These are phyloP conservation scores for Epinephelus moara DNA, from an alignment of 2,113 vertebrate species.

Conservation along the genomic window DNA sequence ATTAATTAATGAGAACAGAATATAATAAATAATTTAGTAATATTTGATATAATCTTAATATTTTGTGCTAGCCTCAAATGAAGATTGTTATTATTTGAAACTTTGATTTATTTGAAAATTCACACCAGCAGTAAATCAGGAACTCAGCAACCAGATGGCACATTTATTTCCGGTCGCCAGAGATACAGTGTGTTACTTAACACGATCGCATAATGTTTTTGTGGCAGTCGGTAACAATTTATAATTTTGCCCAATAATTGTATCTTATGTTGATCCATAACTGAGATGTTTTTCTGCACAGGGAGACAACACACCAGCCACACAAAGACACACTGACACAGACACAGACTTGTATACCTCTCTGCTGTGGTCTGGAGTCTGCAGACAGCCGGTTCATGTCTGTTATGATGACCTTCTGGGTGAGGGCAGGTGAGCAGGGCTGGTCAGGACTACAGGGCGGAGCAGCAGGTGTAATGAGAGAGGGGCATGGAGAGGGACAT, in stretches of 20 bases:
- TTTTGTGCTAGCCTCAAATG: too few relatives aligned
- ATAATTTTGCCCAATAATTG: background rate
- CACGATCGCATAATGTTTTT: background rate
- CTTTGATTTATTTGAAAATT: background rate
- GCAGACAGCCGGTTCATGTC: constrained; percentile 90
- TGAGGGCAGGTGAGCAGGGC: constrained; percentile 67
- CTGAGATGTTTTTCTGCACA: background rate
- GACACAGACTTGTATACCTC: constrained; percentile 80
- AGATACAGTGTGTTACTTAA: background rate
- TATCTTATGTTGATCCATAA: background rate
- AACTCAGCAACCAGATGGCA: background rate
- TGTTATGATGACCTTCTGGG: constrained; percentile 86
- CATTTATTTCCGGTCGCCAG: background rate
- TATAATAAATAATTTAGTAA: too few relatives aligned
- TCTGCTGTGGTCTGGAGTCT: constrained; percentile 89
- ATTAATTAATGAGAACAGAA: too few relatives aligned
- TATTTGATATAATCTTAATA: too few relatives aligned
- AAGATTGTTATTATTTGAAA: too few relatives aligned
- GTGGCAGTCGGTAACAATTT: background rate
- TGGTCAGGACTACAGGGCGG: constrained; percentile 69
- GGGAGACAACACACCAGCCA: background rate
- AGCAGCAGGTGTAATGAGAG: constrained; percentile 63
- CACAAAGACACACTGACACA: background rate
- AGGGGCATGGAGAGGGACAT: constrained; percentile 79
- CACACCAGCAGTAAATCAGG: background rate